phyloP scores from a whole-genome alignment of 1,140 invertebrate genomes.

The Habropoda laboriosa region DNA sequence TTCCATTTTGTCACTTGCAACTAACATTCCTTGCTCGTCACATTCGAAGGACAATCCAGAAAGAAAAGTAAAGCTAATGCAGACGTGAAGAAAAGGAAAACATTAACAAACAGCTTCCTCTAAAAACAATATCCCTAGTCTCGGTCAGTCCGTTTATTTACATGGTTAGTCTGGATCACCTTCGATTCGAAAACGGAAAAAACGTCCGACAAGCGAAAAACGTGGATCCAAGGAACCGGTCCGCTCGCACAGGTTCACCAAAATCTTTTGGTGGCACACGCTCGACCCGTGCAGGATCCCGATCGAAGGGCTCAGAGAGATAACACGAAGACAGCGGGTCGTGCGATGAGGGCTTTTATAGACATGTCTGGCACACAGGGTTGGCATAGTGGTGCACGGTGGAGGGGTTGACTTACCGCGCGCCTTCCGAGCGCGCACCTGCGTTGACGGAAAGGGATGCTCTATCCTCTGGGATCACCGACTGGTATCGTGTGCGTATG shows the following conservation, averaged over 20 bases:
- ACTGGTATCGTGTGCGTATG: too few relatives aligned
- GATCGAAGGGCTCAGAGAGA: conserved; percentile 45
- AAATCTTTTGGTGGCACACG: neutral
- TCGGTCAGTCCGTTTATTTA: too few relatives aligned
- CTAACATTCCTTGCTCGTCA: too few relatives aligned
- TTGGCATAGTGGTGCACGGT: conserved; percentile 34
- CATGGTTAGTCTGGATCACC: neutral
- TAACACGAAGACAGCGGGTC: conserved; percentile 46
- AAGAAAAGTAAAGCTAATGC: too few relatives aligned
- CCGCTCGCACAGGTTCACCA: conserved; percentile 24
- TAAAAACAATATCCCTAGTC: too few relatives aligned
- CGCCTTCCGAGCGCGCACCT: conserved; percentile 56
- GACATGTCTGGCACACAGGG: conserved; percentile 29
- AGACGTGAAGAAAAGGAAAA: too few relatives aligned
- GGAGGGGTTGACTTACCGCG: conserved; percentile 35
- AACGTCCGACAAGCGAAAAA: neutral
- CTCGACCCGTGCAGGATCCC: conserved; percentile 27
- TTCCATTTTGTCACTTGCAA: too few relatives aligned
- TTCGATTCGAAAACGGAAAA: neutral
- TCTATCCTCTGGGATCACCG: conserved; percentile 2
- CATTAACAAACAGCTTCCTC: neutral
- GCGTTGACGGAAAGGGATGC: conserved; percentile 42
- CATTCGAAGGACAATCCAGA: too few relatives aligned
- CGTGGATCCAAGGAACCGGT: neutral
- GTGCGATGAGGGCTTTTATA: conserved; percentile 54